Conservation (phyloP, 2,113 vertebrate species). For the Chaetops frenatus region DNA sequence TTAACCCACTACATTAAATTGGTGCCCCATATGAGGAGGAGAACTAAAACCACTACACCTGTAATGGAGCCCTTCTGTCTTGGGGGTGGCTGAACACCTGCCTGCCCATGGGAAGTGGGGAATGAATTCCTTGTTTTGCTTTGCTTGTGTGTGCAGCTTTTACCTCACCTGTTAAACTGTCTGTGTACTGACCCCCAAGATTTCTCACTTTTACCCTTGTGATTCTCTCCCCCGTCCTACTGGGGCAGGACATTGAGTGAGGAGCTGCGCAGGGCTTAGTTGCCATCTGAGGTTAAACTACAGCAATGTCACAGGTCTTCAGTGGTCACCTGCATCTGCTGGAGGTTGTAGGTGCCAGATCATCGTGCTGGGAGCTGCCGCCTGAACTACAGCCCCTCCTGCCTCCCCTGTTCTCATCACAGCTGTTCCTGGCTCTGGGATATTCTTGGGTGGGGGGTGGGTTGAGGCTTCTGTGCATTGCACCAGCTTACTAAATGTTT, state of each 20-base stretch:
- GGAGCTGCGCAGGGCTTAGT: neutral
- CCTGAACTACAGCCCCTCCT: neutral
- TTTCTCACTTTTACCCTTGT: neutral
- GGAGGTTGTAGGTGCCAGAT: neutral
- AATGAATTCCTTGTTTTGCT: neutral
- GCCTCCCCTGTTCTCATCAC: neutral
- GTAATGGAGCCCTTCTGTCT: neutral
- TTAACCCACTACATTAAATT: no score
- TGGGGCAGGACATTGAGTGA: neutral
- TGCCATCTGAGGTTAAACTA: neutral
- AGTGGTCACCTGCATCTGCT: neutral
- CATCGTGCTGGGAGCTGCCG: neutral
- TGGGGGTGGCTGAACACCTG: neutral
- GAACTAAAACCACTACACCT: no score
- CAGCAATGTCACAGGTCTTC: neutral
- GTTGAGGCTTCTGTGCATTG: neutral
- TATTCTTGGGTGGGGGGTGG: neutral
- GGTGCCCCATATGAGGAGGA: no score
- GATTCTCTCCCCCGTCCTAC: neutral
- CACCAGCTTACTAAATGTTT: neutral
- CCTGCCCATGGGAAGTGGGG: neutral
- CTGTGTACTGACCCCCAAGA: accelerated
- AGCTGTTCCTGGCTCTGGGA: neutral
- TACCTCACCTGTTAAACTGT: neutral
- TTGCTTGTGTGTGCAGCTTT: neutral